Percentiles rank a stretch among this genome's conserved stretches.
phyloP scores from a whole-genome alignment of 2,797 vertebrate genomes.

The Lagocephalus sceleratus region DNA sequence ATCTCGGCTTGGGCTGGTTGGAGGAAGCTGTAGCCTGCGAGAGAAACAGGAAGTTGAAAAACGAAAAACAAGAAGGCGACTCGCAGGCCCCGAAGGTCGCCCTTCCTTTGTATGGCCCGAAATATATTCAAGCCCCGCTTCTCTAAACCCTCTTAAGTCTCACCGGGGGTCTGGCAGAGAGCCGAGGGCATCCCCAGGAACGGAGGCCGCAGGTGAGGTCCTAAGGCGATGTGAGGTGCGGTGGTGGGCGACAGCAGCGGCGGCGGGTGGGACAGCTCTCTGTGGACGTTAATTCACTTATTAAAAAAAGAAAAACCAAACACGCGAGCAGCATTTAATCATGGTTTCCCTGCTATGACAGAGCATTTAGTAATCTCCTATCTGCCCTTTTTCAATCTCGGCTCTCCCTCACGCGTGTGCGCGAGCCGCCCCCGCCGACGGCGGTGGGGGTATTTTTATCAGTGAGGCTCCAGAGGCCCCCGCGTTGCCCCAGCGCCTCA shows the following conservation, averaged over 20 bases:
- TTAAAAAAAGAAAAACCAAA: constrained; percentile 1
- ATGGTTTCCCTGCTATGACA: constrained; percentile 6
- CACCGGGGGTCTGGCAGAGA: constrained; percentile 93
- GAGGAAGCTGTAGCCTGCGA: constrained; percentile 89
- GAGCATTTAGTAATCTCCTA: constrained; percentile 8
- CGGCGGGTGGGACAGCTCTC: constrained; percentile 87
- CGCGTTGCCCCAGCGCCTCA: constrained; percentile 71
- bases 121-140: too few relatives aligned
- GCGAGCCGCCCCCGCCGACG: constrained; percentile 33
- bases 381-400: constrained; percentile 9
- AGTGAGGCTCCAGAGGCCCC: constrained; percentile 64
- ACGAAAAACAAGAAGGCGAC: too few relatives aligned
- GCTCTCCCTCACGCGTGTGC: constrained; percentile 6
- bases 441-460: constrained; percentile 72
- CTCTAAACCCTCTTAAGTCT: constrained; percentile 46
- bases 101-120: too few relatives aligned
- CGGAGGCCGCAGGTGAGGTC: constrained; percentile 90
- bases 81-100: too few relatives aligned
- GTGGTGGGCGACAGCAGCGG: constrained; percentile 91
- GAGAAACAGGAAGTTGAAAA: neutral
- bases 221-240: constrained; percentile 91
- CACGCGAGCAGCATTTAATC: constrained; percentile 3
- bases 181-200: constrained; percentile 92
- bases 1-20: constrained; percentile 93
- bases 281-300: constrained; percentile 37